Percentiles rank a stretch among this genome's conserved stretches.
phyloP scores from a whole-genome alignment of 2,888 invertebrate species.

The Troglohyphantes excavatus region DNA sequence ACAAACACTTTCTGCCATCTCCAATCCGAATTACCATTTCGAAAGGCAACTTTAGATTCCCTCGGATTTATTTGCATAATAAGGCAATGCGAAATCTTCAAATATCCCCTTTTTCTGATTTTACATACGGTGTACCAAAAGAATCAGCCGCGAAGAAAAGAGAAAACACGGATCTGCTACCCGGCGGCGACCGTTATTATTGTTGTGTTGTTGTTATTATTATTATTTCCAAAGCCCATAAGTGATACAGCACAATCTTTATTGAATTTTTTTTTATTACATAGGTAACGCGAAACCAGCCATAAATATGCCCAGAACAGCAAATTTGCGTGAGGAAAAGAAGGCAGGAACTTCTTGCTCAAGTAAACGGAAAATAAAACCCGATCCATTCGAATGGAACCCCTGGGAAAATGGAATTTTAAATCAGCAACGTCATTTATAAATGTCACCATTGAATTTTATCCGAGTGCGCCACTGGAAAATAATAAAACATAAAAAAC shows the following conservation, averaged over 20 bases:
- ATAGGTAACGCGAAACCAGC: conserved; percentile 26
- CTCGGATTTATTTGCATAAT: conserved; percentile 63
- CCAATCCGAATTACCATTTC: conserved; percentile 52
- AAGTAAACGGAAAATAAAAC: conserved; percentile 51
- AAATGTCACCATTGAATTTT: conserved; percentile 72
- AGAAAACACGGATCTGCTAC: conserved; percentile 48
- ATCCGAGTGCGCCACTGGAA: conserved; percentile 43
- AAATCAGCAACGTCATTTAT: conserved; percentile 64
- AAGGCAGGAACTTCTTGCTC: not conserved
- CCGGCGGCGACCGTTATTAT: not conserved
- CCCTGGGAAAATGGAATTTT: conserved; percentile 66
- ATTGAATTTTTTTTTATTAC: conserved; percentile 29
- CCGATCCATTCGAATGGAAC: conserved; percentile 32
- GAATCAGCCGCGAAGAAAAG: conserved; percentile 24
- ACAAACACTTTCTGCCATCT: conserved; percentile 24
- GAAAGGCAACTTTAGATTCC: conserved; percentile 19
- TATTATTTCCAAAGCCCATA: conserved; percentile 32
- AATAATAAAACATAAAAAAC: conserved; percentile 5
- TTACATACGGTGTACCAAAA: not conserved
- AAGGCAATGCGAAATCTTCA: conserved; percentile 55
- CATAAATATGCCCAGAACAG: conserved; percentile 36
- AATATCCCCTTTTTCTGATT: conserved; percentile 47
- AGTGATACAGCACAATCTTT: conserved; percentile 23
- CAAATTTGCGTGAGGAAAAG: conserved; percentile 17
- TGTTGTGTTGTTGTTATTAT: too few relatives aligned